phyloP scores from a whole-genome alignment of 1,140 invertebrate species.

The Drosophila albomicans region DNA sequence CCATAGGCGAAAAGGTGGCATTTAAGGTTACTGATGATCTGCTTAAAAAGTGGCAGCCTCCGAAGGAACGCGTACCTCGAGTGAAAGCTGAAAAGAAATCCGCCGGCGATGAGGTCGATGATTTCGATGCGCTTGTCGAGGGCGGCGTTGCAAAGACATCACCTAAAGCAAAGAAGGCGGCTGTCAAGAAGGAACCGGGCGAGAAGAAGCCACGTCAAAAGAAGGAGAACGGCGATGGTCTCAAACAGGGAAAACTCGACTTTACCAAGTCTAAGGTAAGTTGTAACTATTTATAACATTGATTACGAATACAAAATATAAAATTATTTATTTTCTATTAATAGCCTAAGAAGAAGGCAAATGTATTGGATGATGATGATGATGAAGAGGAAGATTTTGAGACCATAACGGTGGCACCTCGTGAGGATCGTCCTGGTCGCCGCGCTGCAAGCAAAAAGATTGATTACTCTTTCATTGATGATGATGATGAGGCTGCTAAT shows the following conservation, averaged over 20 bases:
- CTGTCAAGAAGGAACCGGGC: slow-evolving; percentile 86
- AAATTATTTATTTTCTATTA: not conserved
- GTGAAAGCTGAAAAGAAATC: slow-evolving; percentile 58
- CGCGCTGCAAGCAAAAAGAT: slow-evolving; percentile 86
- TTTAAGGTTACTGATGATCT: slow-evolving; percentile 84
- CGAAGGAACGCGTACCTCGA: slow-evolving; percentile 46
- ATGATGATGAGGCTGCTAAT: slow-evolving; percentile 7
- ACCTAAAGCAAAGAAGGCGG: slow-evolving; percentile 85
- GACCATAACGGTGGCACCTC: slow-evolving; percentile 42
- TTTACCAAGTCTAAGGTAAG: slow-evolving; percentile 69
- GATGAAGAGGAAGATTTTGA: slow-evolving; percentile 46
- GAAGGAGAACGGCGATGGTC: slow-evolving; percentile 85
- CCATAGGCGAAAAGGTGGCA: slow-evolving; percentile 64
- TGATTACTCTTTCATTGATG: slow-evolving; percentile 64
- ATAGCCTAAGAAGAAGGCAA: slow-evolving; percentile 79
- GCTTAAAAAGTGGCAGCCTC: slow-evolving; percentile 85
- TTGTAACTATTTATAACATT: not conserved
- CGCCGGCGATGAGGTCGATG: slow-evolving; percentile 87
- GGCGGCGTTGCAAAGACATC: slow-evolving; percentile 86
- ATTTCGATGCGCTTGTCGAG: slow-evolving; percentile 88
- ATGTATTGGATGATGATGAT: slow-evolving; percentile 65
- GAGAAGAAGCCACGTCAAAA: slow-evolving; percentile 85
- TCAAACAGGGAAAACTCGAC: slow-evolving; percentile 87
- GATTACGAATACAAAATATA: not conserved
- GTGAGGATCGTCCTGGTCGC: slow-evolving; percentile 83